Base-by-base conservation (phyloP, 1,140 invertebrate species). In the Cyrtorhinus lividipennis region DNA sequence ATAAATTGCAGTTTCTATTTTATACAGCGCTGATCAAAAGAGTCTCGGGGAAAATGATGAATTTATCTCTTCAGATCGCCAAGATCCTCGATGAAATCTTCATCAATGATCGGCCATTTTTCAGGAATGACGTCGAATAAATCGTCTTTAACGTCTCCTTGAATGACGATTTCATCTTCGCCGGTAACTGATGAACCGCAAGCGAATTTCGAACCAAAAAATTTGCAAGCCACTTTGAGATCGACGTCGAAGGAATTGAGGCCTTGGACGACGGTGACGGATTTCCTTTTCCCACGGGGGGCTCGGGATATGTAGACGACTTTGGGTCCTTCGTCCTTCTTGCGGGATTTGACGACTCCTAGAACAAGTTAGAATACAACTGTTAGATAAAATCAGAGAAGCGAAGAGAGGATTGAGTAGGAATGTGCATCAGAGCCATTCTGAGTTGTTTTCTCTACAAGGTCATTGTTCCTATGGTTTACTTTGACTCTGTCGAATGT, bases 101-200 rank as follows among this genome's bases (percentile, higher is more conserved):
- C 72, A 67, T 73, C 71, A 64, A 73, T 72, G 66, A 93, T 86
- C 63, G 90, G 85, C 92, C 95, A 98, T 75, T 98, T 98, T 72
- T 98, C 95, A 61, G 92, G 91, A 72, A 99, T 91, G 63, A 98
- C 83, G 78, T 98, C 94, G 76, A 97, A 94, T 1, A 98, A 75
- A 68, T 98, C 95, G 79, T 97, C 94, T 75, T 98, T 97, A 0
- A 98, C 90, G 78, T 95, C 92, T 62, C 92, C 96, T 77, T 99
- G 96, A 73, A 99, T 97, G 3, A 98, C 95, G 72, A 99, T 97
- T 78, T 99, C 97, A 81, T 99, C 95, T 64, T 97, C 93, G 13
- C 93, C 95, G 30, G 94, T 97, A 0, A 99, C 93, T 20, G 95
- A 98, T 18, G 94, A 95, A 10, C 96, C 95, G 79, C 96, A 99